Percentiles rank a stretch among this genome's conserved stretches.
Evolutionary conservation across 2,888 invertebrate genomes (phyloP).

Genomic region (Poecilobothrus nobilitatus): DNA sequence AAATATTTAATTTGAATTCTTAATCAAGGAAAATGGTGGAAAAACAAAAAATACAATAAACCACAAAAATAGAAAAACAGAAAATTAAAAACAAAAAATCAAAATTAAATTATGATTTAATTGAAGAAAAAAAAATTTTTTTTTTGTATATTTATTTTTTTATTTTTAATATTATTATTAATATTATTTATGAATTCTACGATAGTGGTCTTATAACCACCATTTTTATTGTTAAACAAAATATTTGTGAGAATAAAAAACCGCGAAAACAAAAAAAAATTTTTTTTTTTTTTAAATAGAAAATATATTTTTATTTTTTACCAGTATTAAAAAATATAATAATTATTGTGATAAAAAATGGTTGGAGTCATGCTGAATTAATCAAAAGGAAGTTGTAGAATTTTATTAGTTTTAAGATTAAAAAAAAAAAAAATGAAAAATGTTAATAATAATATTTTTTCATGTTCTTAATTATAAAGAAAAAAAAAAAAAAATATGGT

Average conservation of each 20-base stretch:
- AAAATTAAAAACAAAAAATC: neutral
- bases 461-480: neutral
- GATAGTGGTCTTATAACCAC: too few relatives aligned
- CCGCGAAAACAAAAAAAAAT: too few relatives aligned
- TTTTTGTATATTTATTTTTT: neutral
- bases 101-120: neutral
- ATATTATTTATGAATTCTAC: neutral
- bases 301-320: too few relatives aligned
- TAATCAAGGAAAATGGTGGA: neutral
- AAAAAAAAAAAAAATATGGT: neutral
- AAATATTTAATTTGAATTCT: conserved; percentile 4
- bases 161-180: neutral
- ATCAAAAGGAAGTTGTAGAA: neutral
- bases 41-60: too few relatives aligned
- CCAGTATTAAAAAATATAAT: too few relatives aligned
- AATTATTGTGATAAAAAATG: too few relatives aligned
- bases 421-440: neutral
- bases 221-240: too few relatives aligned
- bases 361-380: neutral
- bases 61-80: too few relatives aligned
- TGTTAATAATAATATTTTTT: too few relatives aligned
- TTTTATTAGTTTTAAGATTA: conserved; percentile 4
- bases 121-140: neutral
- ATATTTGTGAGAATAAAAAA: too few relatives aligned
- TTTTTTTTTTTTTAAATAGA: too few relatives aligned